Base-by-base conservation (phyloP, 2,888 invertebrate species). In the Spilarctia lutea region DNA sequence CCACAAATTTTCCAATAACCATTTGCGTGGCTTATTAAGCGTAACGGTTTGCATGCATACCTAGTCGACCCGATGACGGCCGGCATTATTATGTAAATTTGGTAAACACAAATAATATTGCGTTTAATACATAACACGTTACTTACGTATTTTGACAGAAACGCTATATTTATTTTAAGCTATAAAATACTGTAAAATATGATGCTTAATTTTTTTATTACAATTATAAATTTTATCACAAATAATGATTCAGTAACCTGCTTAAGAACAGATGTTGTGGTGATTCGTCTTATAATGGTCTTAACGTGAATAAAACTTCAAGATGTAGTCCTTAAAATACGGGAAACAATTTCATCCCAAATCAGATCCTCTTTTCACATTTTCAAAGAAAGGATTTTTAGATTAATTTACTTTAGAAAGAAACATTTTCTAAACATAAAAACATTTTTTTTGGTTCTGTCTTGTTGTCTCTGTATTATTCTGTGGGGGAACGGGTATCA, bases 11-110 rank as follows among this genome's bases (percentile, higher is more conserved):
- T 70, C 42, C 60, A 35, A 60, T 63, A 63, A 42, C 8, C 42
- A 70, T 70, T 48, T 60, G 60, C 13, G 27, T 16, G 42, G 20
- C 16, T 60, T 70, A 70, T 42, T 27, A 70, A 63, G 42, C 70
- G 48, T 71, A 24, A 16, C 45, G 16, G 20, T 45, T 42, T 24
- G 20, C 16, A n/a, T 16, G 45, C 63, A 71, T 45, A 65, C 45
- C 45, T 48, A 27, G 24, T 16, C 45, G 42, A 70, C 39, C 71
- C 72, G 69, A 52, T 16, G 56, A 74, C n/a, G 68, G 45, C n/a
- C 18, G 42, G 27, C 16, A 71, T 69, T 63, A 81, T 87, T 87
- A 87, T 86, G 87, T 86, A 87, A 88, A 48, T 48, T 20, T 20
- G 87, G 69, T 75, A 79, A 78, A 80, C 77, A 71, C 77, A 71